phyloP scores from a whole-genome alignment of 2,888 invertebrate genomes.

The Leptinotarsa haldemani region DNA sequence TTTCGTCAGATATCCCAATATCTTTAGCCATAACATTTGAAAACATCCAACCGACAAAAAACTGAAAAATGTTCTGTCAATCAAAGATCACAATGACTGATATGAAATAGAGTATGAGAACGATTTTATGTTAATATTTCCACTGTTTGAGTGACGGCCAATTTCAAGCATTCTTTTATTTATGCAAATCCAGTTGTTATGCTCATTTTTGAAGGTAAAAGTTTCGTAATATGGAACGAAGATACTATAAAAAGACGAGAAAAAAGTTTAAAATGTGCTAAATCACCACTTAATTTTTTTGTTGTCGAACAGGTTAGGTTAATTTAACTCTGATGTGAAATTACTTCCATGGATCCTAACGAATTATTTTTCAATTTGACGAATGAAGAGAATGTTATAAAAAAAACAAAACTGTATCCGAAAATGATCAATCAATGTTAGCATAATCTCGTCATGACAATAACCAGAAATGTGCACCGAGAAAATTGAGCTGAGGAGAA shows the following conservation, averaged over 20 bases:
- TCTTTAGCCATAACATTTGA: not conserved
- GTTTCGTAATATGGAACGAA: not conserved
- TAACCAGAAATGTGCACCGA: no score
- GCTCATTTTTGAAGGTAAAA: not conserved
- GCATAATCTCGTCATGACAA: no score
- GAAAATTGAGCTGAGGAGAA: no score
- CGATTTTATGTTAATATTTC: conserved; percentile 5
- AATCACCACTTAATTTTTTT: no score
- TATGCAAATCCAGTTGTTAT: conserved; percentile 2
- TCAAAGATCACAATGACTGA: not conserved
- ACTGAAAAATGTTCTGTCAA: not conserved
- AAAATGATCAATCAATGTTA: no score
- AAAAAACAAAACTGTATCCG: no score
- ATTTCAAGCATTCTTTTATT: not conserved
- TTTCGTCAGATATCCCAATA: not conserved
- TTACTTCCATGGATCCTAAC: no score
- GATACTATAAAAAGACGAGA: not conserved
- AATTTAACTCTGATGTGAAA: no score
- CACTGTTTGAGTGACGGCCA: conserved; percentile 2
- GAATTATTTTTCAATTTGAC: no score
- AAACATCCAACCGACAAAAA: not conserved
- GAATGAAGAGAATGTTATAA: no score
- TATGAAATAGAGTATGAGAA: not conserved
- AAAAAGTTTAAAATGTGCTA: not conserved
- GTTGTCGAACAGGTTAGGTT: no score